phyloP scores from a whole-genome alignment of 2,888 invertebrate species.

The Trichacis sp. region DNA sequence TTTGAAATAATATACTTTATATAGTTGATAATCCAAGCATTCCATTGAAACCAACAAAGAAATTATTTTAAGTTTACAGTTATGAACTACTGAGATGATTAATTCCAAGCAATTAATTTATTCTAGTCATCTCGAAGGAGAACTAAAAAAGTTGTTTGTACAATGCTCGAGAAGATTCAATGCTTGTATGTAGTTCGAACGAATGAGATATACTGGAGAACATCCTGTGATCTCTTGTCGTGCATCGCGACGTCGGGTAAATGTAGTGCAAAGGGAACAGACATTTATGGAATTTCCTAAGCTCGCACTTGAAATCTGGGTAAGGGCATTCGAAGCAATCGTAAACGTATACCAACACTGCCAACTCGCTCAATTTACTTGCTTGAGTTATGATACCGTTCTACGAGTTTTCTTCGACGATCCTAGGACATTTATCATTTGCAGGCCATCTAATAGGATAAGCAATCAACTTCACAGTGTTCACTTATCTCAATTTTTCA shows the following conservation, averaged over 20 bases:
- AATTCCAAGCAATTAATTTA: not conserved
- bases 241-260: conserved; percentile 36
- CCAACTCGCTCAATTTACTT: conserved; percentile 45
- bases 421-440: conserved; percentile 34
- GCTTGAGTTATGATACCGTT: conserved; percentile 41
- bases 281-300: conserved; percentile 48
- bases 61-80: not conserved
- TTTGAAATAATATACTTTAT: too few relatives aligned
- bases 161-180: not conserved
- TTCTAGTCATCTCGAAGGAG: not conserved
- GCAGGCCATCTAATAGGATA: conserved; percentile 42
- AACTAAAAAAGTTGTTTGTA: not conserved
- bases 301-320: conserved; percentile 23
- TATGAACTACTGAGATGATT: not conserved
- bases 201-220: not conserved
- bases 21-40: too few relatives aligned
- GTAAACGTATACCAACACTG: conserved; percentile 31
- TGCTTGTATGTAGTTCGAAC: conserved; percentile 1
- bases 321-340: conserved; percentile 21
- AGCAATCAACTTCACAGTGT: conserved; percentile 35
- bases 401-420: conserved; percentile 29
- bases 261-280: conserved; percentile 42
- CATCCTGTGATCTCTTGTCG: not conserved
- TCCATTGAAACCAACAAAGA: too few relatives aligned
- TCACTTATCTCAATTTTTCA: too few relatives aligned